Evolutionary conservation across 2,888 invertebrate species (phyloP).

Genomic region (Chalcosyrphus nemorum): DNA sequence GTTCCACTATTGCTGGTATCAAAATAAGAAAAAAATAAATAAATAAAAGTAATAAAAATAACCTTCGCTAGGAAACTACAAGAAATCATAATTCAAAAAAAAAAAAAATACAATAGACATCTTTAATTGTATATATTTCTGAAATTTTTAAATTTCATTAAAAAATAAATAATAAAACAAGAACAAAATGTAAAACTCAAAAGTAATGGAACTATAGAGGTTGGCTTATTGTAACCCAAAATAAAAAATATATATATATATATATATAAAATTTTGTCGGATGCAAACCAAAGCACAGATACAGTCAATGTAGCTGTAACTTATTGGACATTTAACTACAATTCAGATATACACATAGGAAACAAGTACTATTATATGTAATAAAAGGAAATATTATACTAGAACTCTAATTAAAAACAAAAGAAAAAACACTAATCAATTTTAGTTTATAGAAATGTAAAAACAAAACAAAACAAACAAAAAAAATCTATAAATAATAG

Average conservation of each 20-base stretch:
- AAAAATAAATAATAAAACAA: constrained; percentile 3
- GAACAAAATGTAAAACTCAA: constrained; percentile 60
- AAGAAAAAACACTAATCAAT: constrained; percentile 67
- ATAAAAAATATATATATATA: too few species aligned
- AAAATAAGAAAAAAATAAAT: constrained; percentile 40
- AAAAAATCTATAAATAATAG: constrained; percentile 58
- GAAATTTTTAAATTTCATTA: constrained; percentile 43
- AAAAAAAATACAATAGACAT: constrained; percentile 49
- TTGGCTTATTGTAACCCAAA: constrained; percentile 74
- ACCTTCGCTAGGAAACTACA: constrained; percentile 58
- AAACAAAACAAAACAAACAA: constrained; percentile 34
- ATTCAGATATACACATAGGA: constrained; percentile 66
- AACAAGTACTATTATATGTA: constrained; percentile 69
- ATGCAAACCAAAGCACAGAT: constrained; percentile 66
- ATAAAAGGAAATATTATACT: constrained; percentile 67
- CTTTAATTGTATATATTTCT: constrained; percentile 66
- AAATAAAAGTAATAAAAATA: too few species aligned
- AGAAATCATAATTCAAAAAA: constrained; percentile 72
- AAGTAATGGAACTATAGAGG: constrained; percentile 62
- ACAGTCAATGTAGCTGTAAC: constrained; percentile 66
- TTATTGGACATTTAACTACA: constrained; percentile 70
- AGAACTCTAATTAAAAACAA: constrained; percentile 57
- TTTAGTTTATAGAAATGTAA: constrained; percentile 68
- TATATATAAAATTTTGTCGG: constrained; percentile 59
- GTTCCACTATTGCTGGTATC: constrained; percentile 63